A percentile compares a stretch with the other conserved stretches of the same genome.
Conservation (phyloP, 1,140 invertebrate species). For the Heliconius melpomene region DNA sequence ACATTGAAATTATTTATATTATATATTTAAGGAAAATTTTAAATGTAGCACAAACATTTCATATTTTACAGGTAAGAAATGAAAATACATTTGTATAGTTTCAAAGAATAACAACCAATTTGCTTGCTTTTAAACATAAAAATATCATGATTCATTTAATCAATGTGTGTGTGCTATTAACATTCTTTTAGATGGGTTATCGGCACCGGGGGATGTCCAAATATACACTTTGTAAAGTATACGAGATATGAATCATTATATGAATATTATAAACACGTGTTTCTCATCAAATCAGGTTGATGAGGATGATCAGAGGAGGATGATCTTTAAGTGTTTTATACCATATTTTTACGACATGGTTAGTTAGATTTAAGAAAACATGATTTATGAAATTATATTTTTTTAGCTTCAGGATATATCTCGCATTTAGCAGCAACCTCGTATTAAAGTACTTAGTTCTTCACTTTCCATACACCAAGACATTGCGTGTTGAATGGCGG, state of each 20-base stretch:
- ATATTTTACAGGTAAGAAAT: too few species aligned
- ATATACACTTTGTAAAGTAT: constrained; percentile 4
- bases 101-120: too few species aligned
- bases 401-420: neutral
- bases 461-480: neutral
- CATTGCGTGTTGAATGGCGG: neutral
- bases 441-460: too few species aligned
- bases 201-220: constrained; percentile 8
- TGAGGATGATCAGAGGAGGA: too few species aligned
- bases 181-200: neutral
- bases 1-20: too few species aligned
- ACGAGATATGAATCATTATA: neutral
- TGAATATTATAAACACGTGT: neutral
- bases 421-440: too few species aligned
- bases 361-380: neutral
- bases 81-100: too few species aligned
- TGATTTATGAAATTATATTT: neutral
- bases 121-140: too few species aligned
- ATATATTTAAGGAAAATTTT: too few species aligned
- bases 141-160: too few species aligned
- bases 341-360: neutral
- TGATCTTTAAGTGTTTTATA: neutral
- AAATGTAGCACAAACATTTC: too few species aligned
- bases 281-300: neutral
- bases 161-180: neutral